phyloP scores from a whole-genome alignment of 2,888 invertebrate species.

The Oligia strigilis region DNA sequence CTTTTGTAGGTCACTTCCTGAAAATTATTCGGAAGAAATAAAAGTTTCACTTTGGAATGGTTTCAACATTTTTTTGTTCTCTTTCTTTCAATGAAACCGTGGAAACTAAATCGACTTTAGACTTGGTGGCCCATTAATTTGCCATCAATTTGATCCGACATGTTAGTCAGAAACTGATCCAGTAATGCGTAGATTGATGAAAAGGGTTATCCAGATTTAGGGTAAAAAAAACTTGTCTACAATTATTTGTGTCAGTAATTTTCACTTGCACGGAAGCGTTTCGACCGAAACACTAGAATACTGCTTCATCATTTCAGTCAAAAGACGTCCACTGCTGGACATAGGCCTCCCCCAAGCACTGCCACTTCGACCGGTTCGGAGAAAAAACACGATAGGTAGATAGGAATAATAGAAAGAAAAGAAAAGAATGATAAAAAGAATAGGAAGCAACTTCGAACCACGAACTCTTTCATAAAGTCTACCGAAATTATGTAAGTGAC shows the following conservation, averaged over 20 bases:
- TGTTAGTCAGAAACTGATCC: background rate
- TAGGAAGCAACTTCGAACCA: background rate
- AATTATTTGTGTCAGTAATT: background rate
- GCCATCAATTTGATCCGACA: background rate
- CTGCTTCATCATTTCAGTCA: background rate
- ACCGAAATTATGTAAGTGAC: background rate
- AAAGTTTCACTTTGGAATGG: conserved; percentile 26
- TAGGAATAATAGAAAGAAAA: no score
- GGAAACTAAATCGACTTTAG: background rate
- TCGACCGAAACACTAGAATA: no score
- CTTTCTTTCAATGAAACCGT: background rate
- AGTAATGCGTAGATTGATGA: conserved; percentile 10
- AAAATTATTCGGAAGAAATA: conserved; percentile 14
- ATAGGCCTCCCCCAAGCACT: background rate
- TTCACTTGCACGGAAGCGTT: background rate
- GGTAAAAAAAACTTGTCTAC: background rate
- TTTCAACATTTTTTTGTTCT: background rate
- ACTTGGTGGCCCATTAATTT: background rate
- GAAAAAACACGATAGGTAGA: background rate
- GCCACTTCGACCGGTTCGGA: background rate
- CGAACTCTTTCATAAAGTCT: background rate
- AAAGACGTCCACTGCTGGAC: background rate
- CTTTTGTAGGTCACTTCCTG: conserved; percentile 26
- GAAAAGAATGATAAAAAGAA: no score
- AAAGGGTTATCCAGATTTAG: background rate